Evolutionary conservation across 1,140 invertebrate species (phyloP).

Genomic region (Lasioglossum albipes): DNA sequence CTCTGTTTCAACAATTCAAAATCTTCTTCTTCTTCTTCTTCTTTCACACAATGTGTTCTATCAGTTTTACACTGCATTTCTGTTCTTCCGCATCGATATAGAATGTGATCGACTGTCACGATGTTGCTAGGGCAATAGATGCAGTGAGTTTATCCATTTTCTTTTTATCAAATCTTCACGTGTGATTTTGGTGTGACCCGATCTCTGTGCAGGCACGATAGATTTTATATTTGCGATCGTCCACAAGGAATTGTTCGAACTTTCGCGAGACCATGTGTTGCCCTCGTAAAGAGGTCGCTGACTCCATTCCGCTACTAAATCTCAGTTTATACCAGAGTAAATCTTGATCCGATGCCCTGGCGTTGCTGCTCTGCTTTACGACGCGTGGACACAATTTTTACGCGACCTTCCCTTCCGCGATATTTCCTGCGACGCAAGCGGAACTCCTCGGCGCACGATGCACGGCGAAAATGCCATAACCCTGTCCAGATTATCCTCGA

Average conservation of each 20-base stretch:
- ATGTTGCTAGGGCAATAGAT: too few species aligned
- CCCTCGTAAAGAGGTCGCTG: not conserved
- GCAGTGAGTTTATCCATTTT: too few species aligned
- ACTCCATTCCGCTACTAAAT: not conserved
- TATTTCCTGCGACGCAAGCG: not conserved
- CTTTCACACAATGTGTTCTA: too few species aligned
- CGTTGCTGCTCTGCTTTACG: not conserved
- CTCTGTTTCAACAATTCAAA: too few species aligned
- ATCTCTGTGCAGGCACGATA: too few species aligned
- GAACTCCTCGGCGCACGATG: not conserved
- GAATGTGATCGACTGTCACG: too few species aligned
- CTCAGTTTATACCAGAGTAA: not conserved
- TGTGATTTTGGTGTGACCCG: too few species aligned
- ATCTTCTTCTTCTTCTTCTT: too few species aligned
- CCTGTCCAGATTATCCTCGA: not conserved
- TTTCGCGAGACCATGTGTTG: not conserved
- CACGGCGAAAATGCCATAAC: not conserved
- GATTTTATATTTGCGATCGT: not conserved
- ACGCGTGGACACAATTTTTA: conserved; percentile 7
- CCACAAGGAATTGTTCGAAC: not conserved
- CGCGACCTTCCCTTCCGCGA: not conserved
- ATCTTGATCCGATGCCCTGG: not conserved
- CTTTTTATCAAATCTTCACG: too few species aligned
- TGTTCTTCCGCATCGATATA: too few species aligned
- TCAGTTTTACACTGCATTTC: too few species aligned